phyloP scores from a whole-genome alignment of 2,797 vertebrate species.

The Propithecus perrieri region DNA sequence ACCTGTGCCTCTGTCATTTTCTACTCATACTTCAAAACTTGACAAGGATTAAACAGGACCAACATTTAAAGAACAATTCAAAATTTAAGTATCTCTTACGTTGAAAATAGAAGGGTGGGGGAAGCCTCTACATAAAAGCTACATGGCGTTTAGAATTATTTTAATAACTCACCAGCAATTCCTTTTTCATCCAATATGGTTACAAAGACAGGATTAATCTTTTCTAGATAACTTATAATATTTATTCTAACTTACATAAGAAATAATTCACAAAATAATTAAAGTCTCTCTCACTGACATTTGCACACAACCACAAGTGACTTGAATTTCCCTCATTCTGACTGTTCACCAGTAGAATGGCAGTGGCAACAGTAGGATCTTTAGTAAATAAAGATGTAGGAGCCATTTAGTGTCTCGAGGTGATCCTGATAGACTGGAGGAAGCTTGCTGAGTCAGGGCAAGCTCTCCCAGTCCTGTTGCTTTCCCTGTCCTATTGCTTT shows the following conservation, averaged over 20 bases:
- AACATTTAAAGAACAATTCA: conserved; percentile 41
- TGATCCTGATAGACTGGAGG: not conserved
- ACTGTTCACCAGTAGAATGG: not conserved
- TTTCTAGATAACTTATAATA: conserved; percentile 33
- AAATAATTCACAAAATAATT: conserved; percentile 42
- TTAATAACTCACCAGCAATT: conserved; percentile 36
- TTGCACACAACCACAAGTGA: not conserved
- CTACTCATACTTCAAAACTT: conserved; percentile 32
- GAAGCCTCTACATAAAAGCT: not conserved
- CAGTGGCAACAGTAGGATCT: not conserved
- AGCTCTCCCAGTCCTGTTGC: not conserved
- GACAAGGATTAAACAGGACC: conserved; percentile 30
- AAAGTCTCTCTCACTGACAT: not conserved
- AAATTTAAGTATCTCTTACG: not conserved
- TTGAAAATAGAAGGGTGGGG: not conserved
- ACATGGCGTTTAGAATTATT: conserved; percentile 33
- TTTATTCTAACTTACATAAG: conserved; percentile 2
- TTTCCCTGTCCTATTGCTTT: not conserved
- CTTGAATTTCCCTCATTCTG: not conserved
- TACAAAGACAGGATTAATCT: conserved; percentile 56
- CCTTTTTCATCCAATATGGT: conserved; percentile 11
- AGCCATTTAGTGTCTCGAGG: not conserved
- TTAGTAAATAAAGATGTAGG: not conserved
- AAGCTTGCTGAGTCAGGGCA: conserved; percentile 40
- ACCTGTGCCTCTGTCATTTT: not conserved